These are phyloP conservation scores for Orientallactaga sibirica DNA, from an alignment of 2,797 vertebrate species.

Conservation along the genomic window DNA sequence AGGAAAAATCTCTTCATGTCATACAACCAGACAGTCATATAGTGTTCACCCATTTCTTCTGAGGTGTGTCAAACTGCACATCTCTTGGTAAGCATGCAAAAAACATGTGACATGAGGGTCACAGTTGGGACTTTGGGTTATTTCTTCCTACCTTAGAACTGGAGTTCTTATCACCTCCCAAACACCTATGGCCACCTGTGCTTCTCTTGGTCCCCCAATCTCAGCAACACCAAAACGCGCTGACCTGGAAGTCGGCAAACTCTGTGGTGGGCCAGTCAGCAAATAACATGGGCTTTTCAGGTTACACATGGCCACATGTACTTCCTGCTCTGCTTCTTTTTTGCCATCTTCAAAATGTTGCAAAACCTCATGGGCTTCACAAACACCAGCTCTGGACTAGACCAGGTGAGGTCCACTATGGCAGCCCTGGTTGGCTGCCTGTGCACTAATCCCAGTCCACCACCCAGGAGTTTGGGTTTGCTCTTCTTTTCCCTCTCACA, in stretches of 20 bases:
- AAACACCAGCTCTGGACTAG: not conserved
- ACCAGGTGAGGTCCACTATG: fast-evolving
- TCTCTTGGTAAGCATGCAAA: not conserved
- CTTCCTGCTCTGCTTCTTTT: not conserved
- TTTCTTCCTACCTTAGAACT: not conserved
- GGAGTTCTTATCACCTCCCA: not conserved
- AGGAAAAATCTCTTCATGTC: not conserved
- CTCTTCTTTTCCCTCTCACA: not conserved
- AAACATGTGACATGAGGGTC: not conserved
- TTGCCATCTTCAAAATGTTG: not conserved
- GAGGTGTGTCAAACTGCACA: not conserved
- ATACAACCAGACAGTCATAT: not conserved
- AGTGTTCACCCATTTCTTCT: not conserved
- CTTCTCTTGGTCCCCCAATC: not conserved
- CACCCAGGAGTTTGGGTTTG: not conserved
- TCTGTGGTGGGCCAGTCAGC: not conserved
- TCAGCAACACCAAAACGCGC: not conserved
- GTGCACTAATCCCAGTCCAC: too few species aligned
- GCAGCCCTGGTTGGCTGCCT: not conserved
- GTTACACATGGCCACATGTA: not conserved
- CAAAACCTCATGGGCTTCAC: fast-evolving
- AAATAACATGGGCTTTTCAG: not conserved
- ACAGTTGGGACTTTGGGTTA: not conserved
- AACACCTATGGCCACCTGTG: not conserved
- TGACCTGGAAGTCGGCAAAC: not conserved